Evolutionary conservation across 2,888 invertebrate genomes (phyloP).

Genomic region (Molanna angustata): DNA sequence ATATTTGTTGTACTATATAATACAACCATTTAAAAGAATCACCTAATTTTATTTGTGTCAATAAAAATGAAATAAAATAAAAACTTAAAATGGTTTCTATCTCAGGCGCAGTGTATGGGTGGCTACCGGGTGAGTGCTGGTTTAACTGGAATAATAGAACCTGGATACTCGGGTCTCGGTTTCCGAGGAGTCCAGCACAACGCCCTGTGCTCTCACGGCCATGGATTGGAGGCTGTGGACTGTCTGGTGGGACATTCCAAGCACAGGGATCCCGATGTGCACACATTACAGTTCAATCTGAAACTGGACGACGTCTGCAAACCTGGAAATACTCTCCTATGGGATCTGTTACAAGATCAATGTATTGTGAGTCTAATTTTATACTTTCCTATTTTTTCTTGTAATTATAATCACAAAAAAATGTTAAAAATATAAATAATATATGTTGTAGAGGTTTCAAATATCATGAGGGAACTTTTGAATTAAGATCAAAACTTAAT

Average conservation of each 20-base stretch:
- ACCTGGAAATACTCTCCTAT: slow-evolving; percentile 87
- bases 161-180: slow-evolving; percentile 23
- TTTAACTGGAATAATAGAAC: slow-evolving; percentile 26
- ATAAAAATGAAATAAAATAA: too few relatives aligned
- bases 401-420: too few relatives aligned
- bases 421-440: too few relatives aligned
- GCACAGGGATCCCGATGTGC: slow-evolving; percentile 19
- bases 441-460: too few relatives aligned
- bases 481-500: too few relatives aligned
- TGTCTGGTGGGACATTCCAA: slow-evolving; percentile 22
- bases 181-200: slow-evolving; percentile 23
- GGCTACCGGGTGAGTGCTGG: slow-evolving; percentile 39
- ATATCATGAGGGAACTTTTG: too few relatives aligned
- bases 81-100: too few relatives aligned
- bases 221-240: slow-evolving; percentile 13
- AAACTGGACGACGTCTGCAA: slow-evolving; percentile 78
- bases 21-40: too few relatives aligned
- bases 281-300: slow-evolving; percentile 40
- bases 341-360: slow-evolving; percentile 92
- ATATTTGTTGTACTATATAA: too few relatives aligned
- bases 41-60: too few relatives aligned
- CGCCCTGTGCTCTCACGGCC: slow-evolving; percentile 20
- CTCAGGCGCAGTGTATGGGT: slow-evolving; percentile 45
- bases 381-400: too few relatives aligned
- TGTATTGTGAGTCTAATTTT: slow-evolving; percentile 65